Base-by-base conservation (phyloP, 2,888 invertebrate species). In the Taenaris catops region DNA sequence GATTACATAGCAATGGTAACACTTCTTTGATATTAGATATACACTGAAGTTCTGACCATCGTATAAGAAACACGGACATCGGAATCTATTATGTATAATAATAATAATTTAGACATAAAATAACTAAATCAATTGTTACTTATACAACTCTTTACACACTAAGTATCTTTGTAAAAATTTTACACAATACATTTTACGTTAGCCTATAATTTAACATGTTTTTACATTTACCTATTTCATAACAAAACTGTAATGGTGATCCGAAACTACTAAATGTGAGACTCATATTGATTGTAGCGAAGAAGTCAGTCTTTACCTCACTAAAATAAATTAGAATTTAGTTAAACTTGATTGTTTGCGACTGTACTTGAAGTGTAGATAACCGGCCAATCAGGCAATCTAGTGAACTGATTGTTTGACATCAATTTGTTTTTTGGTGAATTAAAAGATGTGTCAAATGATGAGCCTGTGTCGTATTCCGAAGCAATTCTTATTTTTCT, bases 251-350 rank as follows among this genome's bases (percentile, higher is more conserved):
- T 17, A 27, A 8, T 25, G 18, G 32, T 32, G 32, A 32, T 32
- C 17, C 18, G 24, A 32, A 32, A 32, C 24, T 32, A 32, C 32
- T 6, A 8, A 32, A 25, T 25, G 32, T 32, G 32, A 32, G 10
- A 32, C 3, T 25, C 18, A 18, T 23, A 31, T 18, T 14, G 33
- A 27, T 32, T 27, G 54, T 53, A 36, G 65, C 63, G 62, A 71
- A 74, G 65, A 69, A 74, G 63, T 86, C 84, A 86, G 84, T 84
- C 84, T 86, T 83, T 79, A 71, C 72, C 83, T 84, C 81, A 73
- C 75, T 71, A 70, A 70, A 65, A 60, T 63, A 67, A 55, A 55
- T 49, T 49, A 47, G 54, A 53, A 55, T 49, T 52, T 35, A 62
- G 62, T 59, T 81, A 76, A 71, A 81, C 78, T 58, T 74, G 76